Evolutionary conservation across 2,113 vertebrate genomes (phyloP), one percentile per base, ranked within the genome.

Genomic region (Xiphorhynchus elegans): DNA sequence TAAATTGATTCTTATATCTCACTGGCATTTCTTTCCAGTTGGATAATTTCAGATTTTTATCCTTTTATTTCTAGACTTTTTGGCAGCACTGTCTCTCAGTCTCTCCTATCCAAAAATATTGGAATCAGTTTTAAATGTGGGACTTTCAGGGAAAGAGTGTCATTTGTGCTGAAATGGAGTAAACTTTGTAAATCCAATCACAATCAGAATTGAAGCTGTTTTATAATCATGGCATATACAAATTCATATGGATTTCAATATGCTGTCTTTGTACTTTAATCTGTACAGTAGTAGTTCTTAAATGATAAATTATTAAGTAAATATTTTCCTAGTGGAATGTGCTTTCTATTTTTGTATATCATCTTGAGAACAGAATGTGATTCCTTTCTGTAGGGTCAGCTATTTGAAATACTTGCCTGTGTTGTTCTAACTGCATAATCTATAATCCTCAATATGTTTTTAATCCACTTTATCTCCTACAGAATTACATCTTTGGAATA

Each of bases 251-350:
- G 55, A 90, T 86, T 94, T 90, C 49, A 70, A 0, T 77, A 5
- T 58, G 13, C 63, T 95, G 50, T 40, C 72, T 84, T 86, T 49
- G 39, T 93, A 39, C 88, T 94, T 94, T 56, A 67, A 59, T 92
- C 93, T 86, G 58, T 93, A 78, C 47, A 86, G 56, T 93, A 89
- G 85, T 93, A 86, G 73, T 93, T 86, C 90, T 90, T 86, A 88
- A 95, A 87, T 93, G 93, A 93, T 96, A 92, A 95, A 96, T 97
- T 95, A 94, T 93, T 92, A 92, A 93, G 92, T 94, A 96, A 96
- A 95, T 90, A 94, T 90, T 95, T 95, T 90, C 87, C 52, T 92
- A 73, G 72, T 72, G 72, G 92, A 95, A 96, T 94, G 88, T 88
- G 79, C 85, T 90, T 97, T 96, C 96, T 97, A 96, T 97, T 96